These are phyloP conservation scores for Helobdella robusta DNA, from an alignment of 2,888 invertebrate genomes.

Conservation along the genomic window DNA sequence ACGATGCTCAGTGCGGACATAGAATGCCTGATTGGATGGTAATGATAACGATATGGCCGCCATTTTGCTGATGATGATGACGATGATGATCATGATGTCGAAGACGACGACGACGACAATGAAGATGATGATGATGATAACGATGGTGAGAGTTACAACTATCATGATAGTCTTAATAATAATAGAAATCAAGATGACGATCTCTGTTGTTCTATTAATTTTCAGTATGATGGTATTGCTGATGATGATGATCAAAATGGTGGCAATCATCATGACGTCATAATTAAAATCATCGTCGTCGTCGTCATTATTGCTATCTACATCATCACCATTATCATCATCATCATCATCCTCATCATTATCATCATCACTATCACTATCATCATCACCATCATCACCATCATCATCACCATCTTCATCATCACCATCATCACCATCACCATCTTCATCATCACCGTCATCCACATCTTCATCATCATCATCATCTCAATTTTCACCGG, in stretches of 20 bases:
- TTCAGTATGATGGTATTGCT: constrained; percentile 1
- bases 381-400: constrained; percentile 26
- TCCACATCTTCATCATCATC: constrained; percentile 21
- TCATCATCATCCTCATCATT: constrained; percentile 19
- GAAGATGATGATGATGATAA: background rate
- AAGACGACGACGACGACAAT: background rate
- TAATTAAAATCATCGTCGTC: background rate
- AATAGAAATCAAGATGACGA: background rate
- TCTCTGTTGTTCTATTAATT: too few species aligned
- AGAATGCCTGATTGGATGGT: background rate
- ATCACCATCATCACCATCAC: constrained; percentile 23
- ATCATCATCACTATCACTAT: constrained; percentile 19
- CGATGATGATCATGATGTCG: background rate
- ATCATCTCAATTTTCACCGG: constrained; percentile 17
- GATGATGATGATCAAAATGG: constrained; percentile 1
- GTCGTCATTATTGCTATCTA: constrained; percentile 9
- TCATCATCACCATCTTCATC: constrained; percentile 26
- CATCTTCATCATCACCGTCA: constrained; percentile 22
- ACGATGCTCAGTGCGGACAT: background rate
- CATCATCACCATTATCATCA: background rate
- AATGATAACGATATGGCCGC: background rate
- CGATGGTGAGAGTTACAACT: background rate
- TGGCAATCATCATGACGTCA: constrained; percentile 6
- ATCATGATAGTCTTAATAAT: background rate
- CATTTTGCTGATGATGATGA: background rate